These are phyloP conservation scores for Diarsia mendica DNA, from an alignment of 2,888 invertebrate species.

Conservation along the genomic window DNA sequence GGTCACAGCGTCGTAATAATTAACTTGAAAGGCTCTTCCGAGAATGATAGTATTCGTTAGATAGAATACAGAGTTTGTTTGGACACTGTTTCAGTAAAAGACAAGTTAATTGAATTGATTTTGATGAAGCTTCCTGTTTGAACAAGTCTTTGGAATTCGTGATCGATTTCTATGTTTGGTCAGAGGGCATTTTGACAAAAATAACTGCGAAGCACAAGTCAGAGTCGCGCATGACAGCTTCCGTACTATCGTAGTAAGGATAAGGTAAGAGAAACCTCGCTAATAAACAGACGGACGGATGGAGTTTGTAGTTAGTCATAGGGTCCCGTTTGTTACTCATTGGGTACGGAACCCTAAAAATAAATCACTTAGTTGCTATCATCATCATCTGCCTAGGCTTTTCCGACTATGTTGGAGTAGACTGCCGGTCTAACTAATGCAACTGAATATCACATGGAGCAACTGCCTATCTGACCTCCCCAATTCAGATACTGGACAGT, in stretches of 20 bases:
- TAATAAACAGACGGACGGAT: no score
- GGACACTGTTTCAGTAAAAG: background rate
- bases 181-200: background rate
- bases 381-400: background rate
- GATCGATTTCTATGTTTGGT: background rate
- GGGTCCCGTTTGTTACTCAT: no score
- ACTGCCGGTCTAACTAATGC: background rate
- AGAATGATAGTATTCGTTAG: background rate
- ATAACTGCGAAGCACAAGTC: background rate
- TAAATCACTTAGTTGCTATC: background rate
- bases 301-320: no score
- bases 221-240: no score
- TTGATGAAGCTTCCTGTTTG: background rate
- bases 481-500: background rate
- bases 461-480: background rate
- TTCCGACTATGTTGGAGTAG: background rate
- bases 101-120: constrained; percentile 24
- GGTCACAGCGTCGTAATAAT: constrained; percentile 17
- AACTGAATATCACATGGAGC: background rate
- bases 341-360: background rate
- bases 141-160: constrained; percentile 2
- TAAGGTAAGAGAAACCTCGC: no score
- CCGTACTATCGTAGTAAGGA: no score
- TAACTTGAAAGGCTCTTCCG: constrained; percentile 17
- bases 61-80: constrained; percentile 15